Evolutionary conservation across 1,140 invertebrate species (phyloP), one percentile per base, ranked within the genome.

Genomic region (Panagrolaimus sp.): DNA sequence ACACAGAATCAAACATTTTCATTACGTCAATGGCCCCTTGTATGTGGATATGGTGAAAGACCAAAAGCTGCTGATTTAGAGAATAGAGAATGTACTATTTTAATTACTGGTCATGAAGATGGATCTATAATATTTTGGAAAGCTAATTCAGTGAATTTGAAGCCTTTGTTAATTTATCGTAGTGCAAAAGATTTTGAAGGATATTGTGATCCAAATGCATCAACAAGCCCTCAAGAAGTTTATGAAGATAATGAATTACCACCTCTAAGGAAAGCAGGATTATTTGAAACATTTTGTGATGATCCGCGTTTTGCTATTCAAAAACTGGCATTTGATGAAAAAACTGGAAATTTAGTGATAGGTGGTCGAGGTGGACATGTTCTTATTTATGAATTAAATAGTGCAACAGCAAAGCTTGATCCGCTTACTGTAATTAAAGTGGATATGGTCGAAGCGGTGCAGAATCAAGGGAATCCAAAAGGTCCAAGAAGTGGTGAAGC

Each of bases 331-430:
- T 70, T 73, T 46, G 66, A 73, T 62, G 8, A 53, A 14, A 44
- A 63, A 25, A 74, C 31, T 38, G 72, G 38, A 44, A 47, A 76
- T 9, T 31, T 73, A 38, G 72, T 51, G 5, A 45, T 74, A 61
- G 72, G 72, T 27, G 72, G 72, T 13, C 65, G 62, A 9, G 66
- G 73, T 1, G 72, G 72, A 4, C 72, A 73, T 48, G 16, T 74
- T 9, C 5, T 73, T 23, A 66, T 74, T 31, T 73, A 63, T 65
- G 72, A 73, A 31, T 14, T 64, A 5, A 44, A 14, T 20, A 53
- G n/a, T 48, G 16, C 7, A 13, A 25, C 31, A 5, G 23, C 14
- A 14, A 25, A 23, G 5, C 25, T 38, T 13, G 20, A 13, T 44
- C n/a, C 63, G 9, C 42, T 38, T 9, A 14, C 16, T 44, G 45